phyloP scores from a whole-genome alignment of 2,888 invertebrate species.

The Rhingia campestris region DNA sequence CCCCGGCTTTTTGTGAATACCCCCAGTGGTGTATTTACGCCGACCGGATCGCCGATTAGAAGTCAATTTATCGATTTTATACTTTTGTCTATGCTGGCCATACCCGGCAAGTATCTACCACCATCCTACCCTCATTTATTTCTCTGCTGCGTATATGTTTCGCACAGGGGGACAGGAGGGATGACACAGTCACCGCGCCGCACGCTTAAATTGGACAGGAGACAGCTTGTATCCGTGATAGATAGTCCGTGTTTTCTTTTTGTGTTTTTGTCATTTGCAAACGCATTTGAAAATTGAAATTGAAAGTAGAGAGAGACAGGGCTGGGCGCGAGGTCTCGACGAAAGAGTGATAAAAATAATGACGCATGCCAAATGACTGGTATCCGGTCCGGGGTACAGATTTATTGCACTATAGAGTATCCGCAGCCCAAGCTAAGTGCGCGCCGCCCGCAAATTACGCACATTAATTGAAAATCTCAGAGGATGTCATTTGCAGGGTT shows the following conservation, averaged over 20 bases:
- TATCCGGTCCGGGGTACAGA: conserved; percentile 63
- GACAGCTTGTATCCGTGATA: conserved; percentile 74
- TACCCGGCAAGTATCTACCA: conserved; percentile 2
- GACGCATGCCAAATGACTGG: conserved; percentile 72
- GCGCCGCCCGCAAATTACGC: conserved; percentile 66
- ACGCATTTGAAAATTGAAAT: conserved; percentile 71
- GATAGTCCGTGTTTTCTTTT: conserved; percentile 64
- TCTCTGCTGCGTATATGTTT: conserved; percentile 16
- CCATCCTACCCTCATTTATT: conserved; percentile 64
- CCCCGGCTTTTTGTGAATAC: conserved; percentile 50
- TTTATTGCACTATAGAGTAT: conserved; percentile 51
- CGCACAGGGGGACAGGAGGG: conserved; percentile 45
- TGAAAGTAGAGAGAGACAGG: conserved; percentile 3
- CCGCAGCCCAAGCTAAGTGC: conserved; percentile 3
- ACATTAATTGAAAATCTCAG: conserved; percentile 70
- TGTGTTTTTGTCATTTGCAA: conserved; percentile 65
- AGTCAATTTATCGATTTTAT: conserved; percentile 74
- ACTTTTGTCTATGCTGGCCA: conserved; percentile 52
- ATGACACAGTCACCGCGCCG: conserved; percentile 68
- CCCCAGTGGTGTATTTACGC: conserved; percentile 67
- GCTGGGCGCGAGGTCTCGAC: neutral
- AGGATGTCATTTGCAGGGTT: conserved; percentile 65
- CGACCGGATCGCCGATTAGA: conserved; percentile 69
- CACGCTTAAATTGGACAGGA: conserved; percentile 73
- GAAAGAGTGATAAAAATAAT: conserved; percentile 58